Conservation (phyloP, 2,113 vertebrate species). For the Urocynchramus pylzowi region DNA sequence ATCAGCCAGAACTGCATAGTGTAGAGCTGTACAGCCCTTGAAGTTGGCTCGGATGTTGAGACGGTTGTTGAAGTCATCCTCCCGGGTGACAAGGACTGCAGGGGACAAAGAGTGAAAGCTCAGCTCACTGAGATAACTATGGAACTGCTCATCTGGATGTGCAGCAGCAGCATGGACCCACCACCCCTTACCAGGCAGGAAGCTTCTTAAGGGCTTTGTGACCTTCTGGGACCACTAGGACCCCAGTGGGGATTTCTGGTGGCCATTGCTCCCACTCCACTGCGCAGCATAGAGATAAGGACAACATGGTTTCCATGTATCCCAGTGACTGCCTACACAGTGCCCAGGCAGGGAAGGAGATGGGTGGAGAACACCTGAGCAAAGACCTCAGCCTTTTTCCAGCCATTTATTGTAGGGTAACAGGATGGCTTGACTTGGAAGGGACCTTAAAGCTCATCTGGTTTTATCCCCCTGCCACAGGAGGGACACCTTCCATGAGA, state of each 20-base stretch:
- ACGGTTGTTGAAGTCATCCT: conserved; percentile 93
- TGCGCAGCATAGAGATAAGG: background rate
- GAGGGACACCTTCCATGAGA: background rate
- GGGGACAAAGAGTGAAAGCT: background rate
- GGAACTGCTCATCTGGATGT: accelerated
- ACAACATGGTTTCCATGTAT: background rate
- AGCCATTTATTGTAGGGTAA: background rate
- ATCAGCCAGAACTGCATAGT: conserved; percentile 89
- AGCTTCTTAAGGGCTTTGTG: background rate
- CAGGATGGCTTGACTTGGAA: background rate
- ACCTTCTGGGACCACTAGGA: background rate
- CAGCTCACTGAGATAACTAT: background rate
- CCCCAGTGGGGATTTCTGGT: background rate
- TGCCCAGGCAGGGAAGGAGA: background rate
- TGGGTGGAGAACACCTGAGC: background rate
- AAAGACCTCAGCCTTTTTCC: background rate
- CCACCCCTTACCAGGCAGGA: background rate
- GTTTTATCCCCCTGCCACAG: background rate
- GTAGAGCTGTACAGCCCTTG: conserved; percentile 88
- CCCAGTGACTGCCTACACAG: background rate
- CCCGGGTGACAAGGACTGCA: conserved; percentile 88
- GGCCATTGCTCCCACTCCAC: background rate
- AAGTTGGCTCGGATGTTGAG: conserved; percentile 91
- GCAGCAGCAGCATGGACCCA: background rate
- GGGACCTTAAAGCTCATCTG: background rate